These are phyloP conservation scores for Nothoprocta pentlandii DNA, from an alignment of 2,113 vertebrate genomes.

Conservation along the genomic window DNA sequence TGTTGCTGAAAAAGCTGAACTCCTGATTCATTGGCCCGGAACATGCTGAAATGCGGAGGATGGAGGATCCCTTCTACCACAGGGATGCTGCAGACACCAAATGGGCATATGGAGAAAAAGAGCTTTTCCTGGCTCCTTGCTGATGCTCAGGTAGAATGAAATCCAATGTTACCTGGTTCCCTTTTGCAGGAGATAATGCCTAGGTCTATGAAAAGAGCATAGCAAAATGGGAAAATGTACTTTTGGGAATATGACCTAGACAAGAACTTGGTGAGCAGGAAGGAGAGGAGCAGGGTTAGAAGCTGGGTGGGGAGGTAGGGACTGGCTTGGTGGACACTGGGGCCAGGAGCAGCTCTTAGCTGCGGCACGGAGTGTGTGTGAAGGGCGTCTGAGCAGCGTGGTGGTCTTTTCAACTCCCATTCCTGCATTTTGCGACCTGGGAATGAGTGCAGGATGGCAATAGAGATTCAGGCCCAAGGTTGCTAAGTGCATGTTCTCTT, in stretches of 20 bases:
- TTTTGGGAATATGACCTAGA: fast-evolving
- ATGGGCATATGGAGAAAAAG: fast-evolving
- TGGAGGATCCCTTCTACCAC: fast-evolving
- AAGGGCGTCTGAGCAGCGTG: background rate
- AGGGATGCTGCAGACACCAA: background rate
- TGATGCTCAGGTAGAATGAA: background rate
- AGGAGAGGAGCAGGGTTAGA: background rate
- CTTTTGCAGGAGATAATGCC: fast-evolving
- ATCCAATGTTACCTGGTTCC: fast-evolving
- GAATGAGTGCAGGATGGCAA: too few species aligned
- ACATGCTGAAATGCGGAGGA: fast-evolving
- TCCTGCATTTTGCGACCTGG: background rate
- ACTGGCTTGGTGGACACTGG: background rate
- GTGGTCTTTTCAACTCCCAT: too few species aligned
- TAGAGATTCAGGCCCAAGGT: background rate
- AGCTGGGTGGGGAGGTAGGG: background rate
- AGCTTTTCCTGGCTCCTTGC: background rate
- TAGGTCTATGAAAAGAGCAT: background rate
- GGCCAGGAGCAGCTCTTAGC: background rate
- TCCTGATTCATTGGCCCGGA: fast-evolving
- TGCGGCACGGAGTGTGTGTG: background rate
- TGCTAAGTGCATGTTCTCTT: background rate
- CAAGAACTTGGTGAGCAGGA: background rate
- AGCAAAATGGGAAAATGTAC: background rate
- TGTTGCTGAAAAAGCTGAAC: background rate